Evolutionary conservation across 1,140 invertebrate species (phyloP), one percentile per base, ranked within the genome.

Genomic region (Drosophila trapezifrons): DNA sequence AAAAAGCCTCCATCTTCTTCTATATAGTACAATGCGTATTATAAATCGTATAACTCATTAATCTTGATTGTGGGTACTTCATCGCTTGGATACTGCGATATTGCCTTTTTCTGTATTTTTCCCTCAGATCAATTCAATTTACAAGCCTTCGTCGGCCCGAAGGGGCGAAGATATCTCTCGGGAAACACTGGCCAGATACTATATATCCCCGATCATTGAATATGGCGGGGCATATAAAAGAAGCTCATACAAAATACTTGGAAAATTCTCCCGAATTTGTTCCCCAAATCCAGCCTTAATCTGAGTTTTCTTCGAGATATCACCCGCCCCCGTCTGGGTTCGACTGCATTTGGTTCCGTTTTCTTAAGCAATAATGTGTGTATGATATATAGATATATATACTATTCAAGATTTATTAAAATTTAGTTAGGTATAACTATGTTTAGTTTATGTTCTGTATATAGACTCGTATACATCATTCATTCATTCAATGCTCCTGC

Each of bases 391-490:
- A 60, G 69, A 60, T 46, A 63, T 70, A 63, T 63, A 56, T 55
- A 54, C 70, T 73, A 73, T 20, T 73, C 40, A 43, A 60, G 70
- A 52, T 73, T 73, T 52, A 72, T 76, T 49, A 83, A 86, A 81
- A 85, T 85, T 85, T 85, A 66, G 66, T 82, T 82, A 73, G 69
- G 80, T 87, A 83, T 86, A 87, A 69, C 72, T 87, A 79, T 54
- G 47, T 75, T 71, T 76, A 74, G 65, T 83, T 87, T 81, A 78
- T 80, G 69, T 87, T 78, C 78, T 78, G 63, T 79, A 82, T 78
- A 79, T 76, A 86, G 83, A 79, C 73, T 90, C 77, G 76, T 81
- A 82, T 86, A 87, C 77, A 87, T 87, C 76, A 76, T 80, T 90
- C 71, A 76, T 77, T 84, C 73, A 62, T 57, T 69, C 55, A 73